Conservation (phyloP, 2,797 vertebrate genomes). For the Falco concolor region DNA sequence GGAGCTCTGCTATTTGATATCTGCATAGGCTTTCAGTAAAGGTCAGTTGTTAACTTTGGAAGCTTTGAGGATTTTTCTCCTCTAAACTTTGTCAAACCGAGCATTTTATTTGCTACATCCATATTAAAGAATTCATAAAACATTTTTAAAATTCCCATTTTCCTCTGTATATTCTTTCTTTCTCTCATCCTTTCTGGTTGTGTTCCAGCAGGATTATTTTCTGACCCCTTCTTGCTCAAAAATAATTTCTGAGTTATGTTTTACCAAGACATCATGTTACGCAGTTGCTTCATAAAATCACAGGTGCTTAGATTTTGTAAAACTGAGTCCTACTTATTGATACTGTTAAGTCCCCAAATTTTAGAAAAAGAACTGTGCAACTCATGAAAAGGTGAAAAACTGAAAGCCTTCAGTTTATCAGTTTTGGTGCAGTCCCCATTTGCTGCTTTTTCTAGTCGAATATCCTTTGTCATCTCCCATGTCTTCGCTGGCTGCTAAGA, state of each 20-base stretch:
- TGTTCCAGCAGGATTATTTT: neutral
- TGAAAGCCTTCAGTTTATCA: neutral
- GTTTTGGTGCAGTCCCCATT: neutral
- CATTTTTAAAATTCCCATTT: neutral
- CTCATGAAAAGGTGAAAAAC: neutral
- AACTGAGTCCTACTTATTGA: neutral
- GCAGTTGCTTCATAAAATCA: neutral
- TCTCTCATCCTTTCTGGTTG: neutral
- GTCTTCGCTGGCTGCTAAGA: neutral
- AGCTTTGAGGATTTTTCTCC: accelerated
- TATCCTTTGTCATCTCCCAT: neutral
- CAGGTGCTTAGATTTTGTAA: neutral
- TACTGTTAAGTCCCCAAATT: neutral
- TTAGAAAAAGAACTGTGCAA: neutral
- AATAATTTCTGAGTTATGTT: neutral
- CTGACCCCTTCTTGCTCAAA: neutral
- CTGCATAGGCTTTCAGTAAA: neutral
- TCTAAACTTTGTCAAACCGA: neutral
- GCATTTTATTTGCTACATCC: neutral
- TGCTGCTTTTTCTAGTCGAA: neutral
- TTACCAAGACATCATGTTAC: accelerated
- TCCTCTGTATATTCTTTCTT: neutral
- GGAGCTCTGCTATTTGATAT: neutral
- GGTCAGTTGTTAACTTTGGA: neutral
- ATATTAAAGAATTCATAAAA: neutral